Conservation (phyloP, 1,140 invertebrate species). For the Parasteatoda tepidariorum region DNA sequence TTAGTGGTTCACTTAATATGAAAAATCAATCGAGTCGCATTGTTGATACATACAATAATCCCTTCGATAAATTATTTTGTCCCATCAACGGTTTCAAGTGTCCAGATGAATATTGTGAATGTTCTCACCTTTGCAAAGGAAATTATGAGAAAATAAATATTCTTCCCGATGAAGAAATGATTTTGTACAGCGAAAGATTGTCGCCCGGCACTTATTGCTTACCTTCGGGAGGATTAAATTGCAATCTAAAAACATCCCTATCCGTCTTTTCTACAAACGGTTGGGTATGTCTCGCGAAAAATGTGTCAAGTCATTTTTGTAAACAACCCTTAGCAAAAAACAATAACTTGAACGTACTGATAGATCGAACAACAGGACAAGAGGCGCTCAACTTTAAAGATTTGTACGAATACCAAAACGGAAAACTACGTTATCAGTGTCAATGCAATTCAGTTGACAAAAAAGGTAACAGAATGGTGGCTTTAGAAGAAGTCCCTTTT, state of each 20-base stretch:
- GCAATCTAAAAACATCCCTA: conserved; percentile 7
- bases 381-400: background rate
- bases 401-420: conserved; percentile 14
- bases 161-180: background rate
- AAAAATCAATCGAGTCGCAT: background rate
- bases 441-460: conserved; percentile 7
- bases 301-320: background rate
- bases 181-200: conserved; percentile 24
- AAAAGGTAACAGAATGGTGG: conserved; percentile 3
- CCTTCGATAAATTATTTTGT: conserved; percentile 18
- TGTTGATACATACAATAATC: background rate
- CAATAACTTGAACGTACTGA: conserved; percentile 14
- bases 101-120: background rate
- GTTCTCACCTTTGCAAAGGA: background rate
- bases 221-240: background rate
- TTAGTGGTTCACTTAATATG: too few relatives aligned
- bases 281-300: conserved; percentile 16
- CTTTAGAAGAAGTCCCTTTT: conserved; percentile 17
- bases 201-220: conserved; percentile 7
- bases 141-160: conserved; percentile 27
- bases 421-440: conserved; percentile 24
- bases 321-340: conserved; percentile 11
- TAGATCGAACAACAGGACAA: background rate
- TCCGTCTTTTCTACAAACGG: conserved; percentile 16
- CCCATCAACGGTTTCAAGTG: conserved; percentile 27